Evolutionary conservation across 2,888 invertebrate species (phyloP).

Genomic region (Oligia latruncula): DNA sequence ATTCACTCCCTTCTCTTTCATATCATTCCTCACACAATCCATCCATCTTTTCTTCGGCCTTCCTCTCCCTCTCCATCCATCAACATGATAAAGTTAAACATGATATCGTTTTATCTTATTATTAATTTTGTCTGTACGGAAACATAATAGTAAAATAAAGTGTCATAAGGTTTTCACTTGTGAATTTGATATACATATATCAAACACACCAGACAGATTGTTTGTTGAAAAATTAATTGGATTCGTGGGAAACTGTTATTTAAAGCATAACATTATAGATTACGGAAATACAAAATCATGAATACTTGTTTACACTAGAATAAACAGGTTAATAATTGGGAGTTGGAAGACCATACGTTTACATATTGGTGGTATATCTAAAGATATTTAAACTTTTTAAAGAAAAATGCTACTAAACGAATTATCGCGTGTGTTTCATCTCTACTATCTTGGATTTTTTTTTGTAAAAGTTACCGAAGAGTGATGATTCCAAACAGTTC

Average conservation of each 20-base stretch:
- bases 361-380: neutral
- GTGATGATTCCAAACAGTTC: neutral
- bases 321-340: neutral
- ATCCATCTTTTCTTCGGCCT: too few species aligned
- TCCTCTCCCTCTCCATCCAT: too few species aligned
- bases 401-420: neutral
- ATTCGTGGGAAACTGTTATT: slow-evolving; percentile 6
- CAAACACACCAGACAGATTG: neutral
- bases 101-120: too few species aligned
- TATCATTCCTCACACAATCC: too few species aligned
- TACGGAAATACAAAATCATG: neutral
- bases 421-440: neutral
- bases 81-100: too few species aligned
- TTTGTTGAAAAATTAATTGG: slow-evolving; percentile 4
- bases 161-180: neutral
- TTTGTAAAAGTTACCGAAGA: neutral
- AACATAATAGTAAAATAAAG: too few species aligned
- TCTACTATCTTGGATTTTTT: neutral
- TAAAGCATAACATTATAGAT: neutral
- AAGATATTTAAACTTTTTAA: neutral
- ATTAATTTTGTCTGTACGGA: too few species aligned
- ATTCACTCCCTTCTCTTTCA: too few species aligned
- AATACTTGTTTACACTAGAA: neutral
- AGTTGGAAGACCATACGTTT: neutral
- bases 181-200: slow-evolving; percentile 11